Conservation (phyloP, 2,113 vertebrate genomes). For the Ancistrus triradiatus region DNA sequence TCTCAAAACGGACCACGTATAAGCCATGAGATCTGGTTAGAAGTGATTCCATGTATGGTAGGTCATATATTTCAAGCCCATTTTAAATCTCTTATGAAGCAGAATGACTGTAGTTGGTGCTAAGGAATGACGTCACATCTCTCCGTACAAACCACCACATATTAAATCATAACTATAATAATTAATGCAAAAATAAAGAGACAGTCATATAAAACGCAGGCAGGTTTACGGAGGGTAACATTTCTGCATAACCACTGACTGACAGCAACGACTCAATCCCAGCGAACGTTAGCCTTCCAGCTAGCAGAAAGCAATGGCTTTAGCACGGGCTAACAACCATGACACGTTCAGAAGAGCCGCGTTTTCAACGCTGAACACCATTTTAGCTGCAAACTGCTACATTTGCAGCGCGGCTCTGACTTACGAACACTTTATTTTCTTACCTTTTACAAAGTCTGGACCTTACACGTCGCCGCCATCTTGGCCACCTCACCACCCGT, state of each 20-base stretch:
- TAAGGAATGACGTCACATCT: neutral
- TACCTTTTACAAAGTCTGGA: slow-evolving; percentile 72
- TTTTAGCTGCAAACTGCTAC: neutral
- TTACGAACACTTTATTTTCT: slow-evolving; percentile 54
- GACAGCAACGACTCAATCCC: slow-evolving; percentile 21
- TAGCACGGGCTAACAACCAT: neutral
- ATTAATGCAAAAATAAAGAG: neutral
- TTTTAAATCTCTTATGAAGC: too few relatives aligned
- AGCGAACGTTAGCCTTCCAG: slow-evolving; percentile 13
- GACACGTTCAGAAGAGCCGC: slow-evolving; percentile 13
- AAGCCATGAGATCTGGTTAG: too few relatives aligned
- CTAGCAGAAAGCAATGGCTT: neutral
- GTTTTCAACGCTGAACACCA: neutral
- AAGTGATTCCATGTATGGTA: too few relatives aligned
- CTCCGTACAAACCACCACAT: neutral
- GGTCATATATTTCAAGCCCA: too few relatives aligned
- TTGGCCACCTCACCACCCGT: slow-evolving; percentile 69
- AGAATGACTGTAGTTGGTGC: neutral
- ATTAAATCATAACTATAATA: neutral
- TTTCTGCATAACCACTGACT: slow-evolving; percentile 4
- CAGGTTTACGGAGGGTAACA: neutral
- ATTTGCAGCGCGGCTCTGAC: neutral
- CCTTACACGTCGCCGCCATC: slow-evolving; percentile 83
- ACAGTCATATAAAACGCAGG: neutral
- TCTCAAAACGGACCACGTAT: too few relatives aligned